Conservation (phyloP, 2,888 invertebrate genomes). For the Keiferia lycopersicella region DNA sequence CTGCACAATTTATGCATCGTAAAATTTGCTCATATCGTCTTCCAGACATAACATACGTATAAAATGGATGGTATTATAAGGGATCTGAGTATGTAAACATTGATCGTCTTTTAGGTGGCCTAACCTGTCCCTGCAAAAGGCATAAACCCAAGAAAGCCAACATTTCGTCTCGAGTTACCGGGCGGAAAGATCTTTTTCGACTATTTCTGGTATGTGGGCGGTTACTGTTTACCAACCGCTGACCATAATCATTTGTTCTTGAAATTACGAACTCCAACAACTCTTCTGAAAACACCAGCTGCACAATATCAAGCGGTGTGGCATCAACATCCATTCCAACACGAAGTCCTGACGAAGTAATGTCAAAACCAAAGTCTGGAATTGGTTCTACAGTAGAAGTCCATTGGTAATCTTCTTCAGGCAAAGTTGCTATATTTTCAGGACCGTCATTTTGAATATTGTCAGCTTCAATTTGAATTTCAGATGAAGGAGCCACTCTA, state of each 20-base stretch:
- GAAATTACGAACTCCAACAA: conserved; percentile 1
- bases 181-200: conserved; percentile 23
- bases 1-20: conserved; percentile 36
- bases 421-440: too few species aligned
- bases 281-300: not conserved
- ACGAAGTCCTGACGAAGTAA: not conserved
- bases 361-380: not conserved
- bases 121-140: conserved; percentile 28
- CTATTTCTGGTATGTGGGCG: conserved; percentile 28
- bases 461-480: not conserved
- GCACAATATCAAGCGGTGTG: not conserved
- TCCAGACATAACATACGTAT: conserved; percentile 35
- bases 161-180: conserved; percentile 26
- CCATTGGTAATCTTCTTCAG: not conserved
- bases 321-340: not conserved
- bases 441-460: too few species aligned
- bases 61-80: conserved; percentile 34
- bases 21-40: conserved; percentile 37
- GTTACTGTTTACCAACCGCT: not conserved
- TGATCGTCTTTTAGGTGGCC: conserved; percentile 25
- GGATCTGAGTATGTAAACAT: conserved; percentile 34
- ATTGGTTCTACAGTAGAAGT: not conserved
- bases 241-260: conserved; percentile 24
- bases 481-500: not conserved
- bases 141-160: conserved; percentile 30